Conservation (phyloP, 2,113 vertebrate genomes). For the Amphiprion ocellaris region DNA sequence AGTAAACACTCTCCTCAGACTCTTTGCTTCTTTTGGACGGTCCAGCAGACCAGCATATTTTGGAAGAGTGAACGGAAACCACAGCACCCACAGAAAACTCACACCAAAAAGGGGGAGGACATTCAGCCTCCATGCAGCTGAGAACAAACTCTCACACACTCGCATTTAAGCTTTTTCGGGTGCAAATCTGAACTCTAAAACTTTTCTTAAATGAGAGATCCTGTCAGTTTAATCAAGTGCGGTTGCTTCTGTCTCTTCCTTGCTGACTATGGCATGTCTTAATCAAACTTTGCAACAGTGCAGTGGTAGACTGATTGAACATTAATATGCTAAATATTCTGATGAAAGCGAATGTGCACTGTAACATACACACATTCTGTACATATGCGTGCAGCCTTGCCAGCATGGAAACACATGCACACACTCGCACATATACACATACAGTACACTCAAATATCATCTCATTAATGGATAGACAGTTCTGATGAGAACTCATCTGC, state of each 20-base stretch:
- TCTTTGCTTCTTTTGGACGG: neutral
- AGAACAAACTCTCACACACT: neutral
- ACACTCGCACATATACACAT: constrained; percentile 8
- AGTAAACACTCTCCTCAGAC: neutral
- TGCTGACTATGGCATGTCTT: constrained; percentile 25
- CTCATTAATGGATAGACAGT: constrained; percentile 72
- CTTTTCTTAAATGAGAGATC: constrained; percentile 17
- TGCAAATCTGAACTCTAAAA: constrained; percentile 1
- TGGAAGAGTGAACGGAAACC: neutral
- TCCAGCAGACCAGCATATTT: constrained; percentile 8
- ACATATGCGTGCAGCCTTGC: constrained; percentile 23
- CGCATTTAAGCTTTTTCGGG: neutral
- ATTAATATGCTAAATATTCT: constrained; percentile 69
- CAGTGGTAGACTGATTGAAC: constrained; percentile 61
- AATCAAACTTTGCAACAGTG: constrained; percentile 64
- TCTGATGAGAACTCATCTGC: constrained; percentile 76
- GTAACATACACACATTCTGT: constrained; percentile 34
- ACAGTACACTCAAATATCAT: constrained; percentile 59
- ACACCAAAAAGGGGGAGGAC: neutral
- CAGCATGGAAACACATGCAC: neutral
- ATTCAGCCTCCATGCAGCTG: neutral
- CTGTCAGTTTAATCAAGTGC: constrained; percentile 29
- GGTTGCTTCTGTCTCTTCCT: constrained; percentile 42
- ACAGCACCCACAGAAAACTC: neutral
- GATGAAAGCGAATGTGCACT: constrained; percentile 50